Evolutionary conservation across 2,797 vertebrate genomes (phyloP).

Genomic region (Molossus alvarezi): DNA sequence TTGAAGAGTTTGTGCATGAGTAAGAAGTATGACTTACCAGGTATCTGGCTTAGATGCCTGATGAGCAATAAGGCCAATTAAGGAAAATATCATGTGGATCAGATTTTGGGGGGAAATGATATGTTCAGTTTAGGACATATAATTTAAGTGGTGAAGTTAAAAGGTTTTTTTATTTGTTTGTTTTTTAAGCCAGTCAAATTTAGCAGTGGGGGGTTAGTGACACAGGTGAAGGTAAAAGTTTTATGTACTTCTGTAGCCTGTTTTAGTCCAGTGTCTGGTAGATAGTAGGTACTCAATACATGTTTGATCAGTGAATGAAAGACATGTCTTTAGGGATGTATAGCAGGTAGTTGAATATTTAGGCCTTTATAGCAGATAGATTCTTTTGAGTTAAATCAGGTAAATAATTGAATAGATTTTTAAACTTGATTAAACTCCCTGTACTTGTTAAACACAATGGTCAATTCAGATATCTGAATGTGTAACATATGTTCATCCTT

Average conservation of each 20-base stretch:
- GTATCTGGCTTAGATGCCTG: neutral
- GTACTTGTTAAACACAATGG: neutral
- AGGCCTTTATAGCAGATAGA: neutral
- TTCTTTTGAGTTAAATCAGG: conserved; percentile 32
- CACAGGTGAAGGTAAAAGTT: neutral
- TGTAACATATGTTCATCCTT: neutral
- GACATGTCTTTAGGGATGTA: neutral
- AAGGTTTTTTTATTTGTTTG: neutral
- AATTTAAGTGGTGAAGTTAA: neutral
- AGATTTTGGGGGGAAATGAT: neutral
- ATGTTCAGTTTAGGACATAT: neutral
- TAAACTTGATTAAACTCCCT: conserved; percentile 13
- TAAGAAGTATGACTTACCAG: neutral
- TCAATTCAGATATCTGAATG: neutral
- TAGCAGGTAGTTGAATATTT: conserved; percentile 12
- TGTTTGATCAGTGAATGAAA: neutral
- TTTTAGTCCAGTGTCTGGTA: neutral
- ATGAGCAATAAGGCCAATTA: neutral
- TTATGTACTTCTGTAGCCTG: neutral
- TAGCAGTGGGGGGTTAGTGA: too few species aligned
- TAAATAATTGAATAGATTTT: conserved; percentile 25
- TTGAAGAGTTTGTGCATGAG: neutral
- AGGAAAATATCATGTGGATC: neutral
- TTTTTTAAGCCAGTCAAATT: too few species aligned
- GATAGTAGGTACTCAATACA: neutral